Evolutionary conservation across 1,140 invertebrate species (phyloP).

Genomic region (Diorhabda elongata): DNA sequence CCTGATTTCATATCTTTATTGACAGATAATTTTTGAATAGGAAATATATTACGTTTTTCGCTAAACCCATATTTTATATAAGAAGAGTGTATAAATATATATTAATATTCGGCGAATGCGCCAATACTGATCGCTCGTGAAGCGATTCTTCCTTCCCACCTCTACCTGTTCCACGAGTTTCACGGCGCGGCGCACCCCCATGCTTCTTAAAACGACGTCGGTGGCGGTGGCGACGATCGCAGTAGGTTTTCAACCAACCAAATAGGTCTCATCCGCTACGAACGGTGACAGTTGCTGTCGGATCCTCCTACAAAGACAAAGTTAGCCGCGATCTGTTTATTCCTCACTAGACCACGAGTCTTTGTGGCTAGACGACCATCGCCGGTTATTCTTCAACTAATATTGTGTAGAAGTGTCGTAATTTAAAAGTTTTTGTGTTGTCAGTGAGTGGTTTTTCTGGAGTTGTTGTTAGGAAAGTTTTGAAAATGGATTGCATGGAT

Average conservation of each 20-base stretch:
- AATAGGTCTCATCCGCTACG: neutral
- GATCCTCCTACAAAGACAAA: neutral
- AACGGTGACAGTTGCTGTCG: constrained; percentile 7
- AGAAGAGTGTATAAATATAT: too few relatives aligned
- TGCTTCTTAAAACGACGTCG: neutral
- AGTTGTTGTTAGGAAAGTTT: neutral
- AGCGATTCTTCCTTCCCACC: neutral
- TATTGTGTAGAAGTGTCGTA: too few relatives aligned
- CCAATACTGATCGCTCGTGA: too few relatives aligned
- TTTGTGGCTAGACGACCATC: neutral
- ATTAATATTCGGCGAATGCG: too few relatives aligned
- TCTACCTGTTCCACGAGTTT: constrained; percentile 3
- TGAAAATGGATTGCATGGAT: constrained; percentile 26
- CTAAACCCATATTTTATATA: too few relatives aligned
- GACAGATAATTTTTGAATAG: too few relatives aligned
- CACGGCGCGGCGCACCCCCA: neutral
- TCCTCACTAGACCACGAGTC: neutral
- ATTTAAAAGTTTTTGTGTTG: neutral
- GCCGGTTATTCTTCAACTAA: neutral
- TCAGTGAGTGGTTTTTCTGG: neutral
- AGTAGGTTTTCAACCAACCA: neutral
- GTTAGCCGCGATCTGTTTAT: neutral
- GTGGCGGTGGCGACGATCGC: constrained; percentile 7
- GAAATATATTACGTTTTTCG: too few relatives aligned
- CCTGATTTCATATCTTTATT: too few relatives aligned